These are phyloP conservation scores for Ceratina australensis DNA, from an alignment of 1,140 invertebrate species.

Conservation along the genomic window DNA sequence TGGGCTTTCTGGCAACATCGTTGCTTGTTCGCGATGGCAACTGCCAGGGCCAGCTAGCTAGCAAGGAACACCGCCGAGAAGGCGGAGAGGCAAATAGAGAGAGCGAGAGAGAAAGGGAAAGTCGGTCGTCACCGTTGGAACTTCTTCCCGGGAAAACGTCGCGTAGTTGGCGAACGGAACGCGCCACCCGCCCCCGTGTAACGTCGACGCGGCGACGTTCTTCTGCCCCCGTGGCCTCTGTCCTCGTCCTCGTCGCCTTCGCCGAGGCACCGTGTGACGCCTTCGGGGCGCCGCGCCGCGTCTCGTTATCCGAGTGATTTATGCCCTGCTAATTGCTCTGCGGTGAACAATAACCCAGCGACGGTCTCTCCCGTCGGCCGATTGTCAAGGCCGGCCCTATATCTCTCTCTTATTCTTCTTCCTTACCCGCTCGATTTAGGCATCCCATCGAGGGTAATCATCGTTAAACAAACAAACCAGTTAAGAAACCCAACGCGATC, in stretches of 20 bases:
- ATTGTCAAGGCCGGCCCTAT: slow-evolving; percentile 27
- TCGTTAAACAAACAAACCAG: no score
- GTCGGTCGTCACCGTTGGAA: slow-evolving; percentile 68
- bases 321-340: slow-evolving; percentile 78
- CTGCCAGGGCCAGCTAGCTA: slow-evolving; percentile 4
- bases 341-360: slow-evolving; percentile 69
- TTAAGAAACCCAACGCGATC: no score
- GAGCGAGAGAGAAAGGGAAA: slow-evolving; percentile 48
- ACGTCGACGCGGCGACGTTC: slow-evolving; percentile 26
- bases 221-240: slow-evolving; percentile 37
- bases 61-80: neutral
- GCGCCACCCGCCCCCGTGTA: slow-evolving; percentile 53
- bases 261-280: slow-evolving; percentile 20
- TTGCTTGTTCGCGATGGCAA: slow-evolving; percentile 40
- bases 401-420: neutral
- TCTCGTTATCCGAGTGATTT: slow-evolving; percentile 78
- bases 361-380: slow-evolving; percentile 19
- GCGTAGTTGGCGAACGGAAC: slow-evolving; percentile 57
- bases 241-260: slow-evolving; percentile 43
- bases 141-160: slow-evolving; percentile 62
- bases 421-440: neutral
- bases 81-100: neutral
- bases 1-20: slow-evolving; percentile 70
- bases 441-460: neutral
- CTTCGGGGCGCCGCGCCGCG: slow-evolving; percentile 68